Evolutionary conservation across 2,797 vertebrate genomes (phyloP).

Genomic region (Carcharodon carcharias): DNA sequence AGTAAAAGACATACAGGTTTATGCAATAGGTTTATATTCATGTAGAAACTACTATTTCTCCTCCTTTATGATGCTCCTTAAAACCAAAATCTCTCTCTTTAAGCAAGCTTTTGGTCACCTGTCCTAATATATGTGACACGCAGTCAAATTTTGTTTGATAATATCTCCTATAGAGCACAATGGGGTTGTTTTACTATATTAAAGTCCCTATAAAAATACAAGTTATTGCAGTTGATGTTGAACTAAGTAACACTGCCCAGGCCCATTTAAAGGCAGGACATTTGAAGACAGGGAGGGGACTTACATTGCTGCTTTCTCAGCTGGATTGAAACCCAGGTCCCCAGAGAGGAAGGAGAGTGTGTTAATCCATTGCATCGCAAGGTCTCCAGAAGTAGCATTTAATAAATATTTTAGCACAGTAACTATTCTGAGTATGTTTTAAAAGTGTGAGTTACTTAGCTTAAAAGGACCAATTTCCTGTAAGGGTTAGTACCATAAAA

Average conservation of each 20-base stretch:
- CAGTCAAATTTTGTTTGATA: not conserved
- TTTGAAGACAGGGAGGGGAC: not conserved
- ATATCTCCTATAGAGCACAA: not conserved
- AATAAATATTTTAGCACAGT: constrained; percentile 14
- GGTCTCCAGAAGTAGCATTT: not conserved
- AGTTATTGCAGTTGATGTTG: not conserved
- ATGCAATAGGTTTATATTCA: not conserved
- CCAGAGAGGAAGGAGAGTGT: not conserved
- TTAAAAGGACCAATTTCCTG: not conserved
- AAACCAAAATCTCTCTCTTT: not conserved
- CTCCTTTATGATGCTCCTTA: not conserved
- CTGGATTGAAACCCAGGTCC: not conserved
- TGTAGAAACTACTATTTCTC: not conserved
- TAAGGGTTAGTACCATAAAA: not conserved
- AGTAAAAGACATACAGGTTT: not conserved
- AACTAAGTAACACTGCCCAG: not conserved
- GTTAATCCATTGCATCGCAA: not conserved
- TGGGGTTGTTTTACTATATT: not conserved
- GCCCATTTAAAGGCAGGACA: not conserved
- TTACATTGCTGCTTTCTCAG: not conserved
- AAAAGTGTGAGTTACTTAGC: not conserved
- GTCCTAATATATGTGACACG: not conserved
- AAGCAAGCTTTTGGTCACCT: not conserved
- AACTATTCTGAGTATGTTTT: not conserved
- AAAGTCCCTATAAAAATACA: not conserved